phyloP scores from a whole-genome alignment of 2,797 vertebrate genomes.

The Cyclura pinguis region DNA sequence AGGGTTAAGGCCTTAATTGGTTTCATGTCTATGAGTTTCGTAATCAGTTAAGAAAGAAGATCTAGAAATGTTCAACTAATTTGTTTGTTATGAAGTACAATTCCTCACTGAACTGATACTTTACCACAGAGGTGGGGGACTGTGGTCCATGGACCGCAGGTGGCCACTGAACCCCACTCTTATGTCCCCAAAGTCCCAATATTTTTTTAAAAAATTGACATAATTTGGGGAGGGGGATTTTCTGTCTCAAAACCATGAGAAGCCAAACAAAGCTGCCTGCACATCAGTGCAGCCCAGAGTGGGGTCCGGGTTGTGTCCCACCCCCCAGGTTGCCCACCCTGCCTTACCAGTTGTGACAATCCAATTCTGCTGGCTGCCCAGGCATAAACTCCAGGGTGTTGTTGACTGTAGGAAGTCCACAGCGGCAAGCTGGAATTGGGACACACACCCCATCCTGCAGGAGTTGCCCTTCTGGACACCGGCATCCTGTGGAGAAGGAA shows the following conservation, averaged over 20 bases:
- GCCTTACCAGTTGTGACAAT: constrained; percentile 89
- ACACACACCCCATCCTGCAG: constrained; percentile 87
- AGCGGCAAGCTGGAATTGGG: constrained; percentile 83
- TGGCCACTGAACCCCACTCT: no score
- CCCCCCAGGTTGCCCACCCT: not conserved
- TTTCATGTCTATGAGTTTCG: no score
- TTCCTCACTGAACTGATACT: no score
- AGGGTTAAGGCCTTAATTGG: no score
- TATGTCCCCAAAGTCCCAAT: no score
- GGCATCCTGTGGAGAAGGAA: constrained; percentile 82
- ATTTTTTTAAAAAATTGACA: no score
- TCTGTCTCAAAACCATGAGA: no score
- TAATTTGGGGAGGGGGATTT: no score
- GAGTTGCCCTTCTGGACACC: constrained; percentile 85
- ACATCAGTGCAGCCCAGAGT: not conserved
- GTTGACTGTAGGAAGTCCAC: constrained; percentile 83
- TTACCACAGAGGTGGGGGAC: no score
- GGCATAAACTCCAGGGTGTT: constrained; percentile 81
- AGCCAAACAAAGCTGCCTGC: no score
- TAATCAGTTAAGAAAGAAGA: no score
- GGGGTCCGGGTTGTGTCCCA: not conserved
- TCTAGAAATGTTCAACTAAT: not conserved
- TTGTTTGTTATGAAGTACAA: not conserved
- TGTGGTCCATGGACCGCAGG: no score
- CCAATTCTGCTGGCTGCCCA: constrained; percentile 67